These are phyloP conservation scores for Hydrolagus colliei DNA, from an alignment of 2,797 vertebrate genomes.

Conservation along the genomic window DNA sequence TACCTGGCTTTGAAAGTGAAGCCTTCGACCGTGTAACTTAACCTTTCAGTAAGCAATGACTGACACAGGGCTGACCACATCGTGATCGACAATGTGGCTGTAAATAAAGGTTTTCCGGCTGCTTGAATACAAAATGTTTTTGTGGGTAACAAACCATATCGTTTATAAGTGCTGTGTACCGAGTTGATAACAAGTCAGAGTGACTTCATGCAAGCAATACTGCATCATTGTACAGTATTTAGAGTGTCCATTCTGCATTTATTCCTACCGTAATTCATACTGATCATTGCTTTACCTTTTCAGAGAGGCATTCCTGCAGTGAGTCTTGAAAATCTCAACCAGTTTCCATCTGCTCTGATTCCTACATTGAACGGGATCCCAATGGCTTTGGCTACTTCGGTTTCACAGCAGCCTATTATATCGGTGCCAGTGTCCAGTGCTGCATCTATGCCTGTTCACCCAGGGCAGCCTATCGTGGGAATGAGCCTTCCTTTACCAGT, in stretches of 20 bases:
- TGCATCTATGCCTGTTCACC: constrained; percentile 62
- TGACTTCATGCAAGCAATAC: background rate
- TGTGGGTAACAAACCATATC: background rate
- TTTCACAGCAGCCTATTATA: constrained; percentile 73
- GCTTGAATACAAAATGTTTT: background rate
- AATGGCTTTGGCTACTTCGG: constrained; percentile 65
- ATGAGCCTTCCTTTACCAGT: constrained; percentile 54
- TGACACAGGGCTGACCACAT: background rate
- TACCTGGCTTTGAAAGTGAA: background rate
- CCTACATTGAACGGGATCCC: constrained; percentile 78
- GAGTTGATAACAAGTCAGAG: background rate
- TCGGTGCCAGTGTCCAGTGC: constrained; percentile 45
- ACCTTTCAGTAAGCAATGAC: background rate
- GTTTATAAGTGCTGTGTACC: background rate
- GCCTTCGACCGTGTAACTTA: background rate
- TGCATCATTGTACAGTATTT: background rate
- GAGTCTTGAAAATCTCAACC: constrained; percentile 81
- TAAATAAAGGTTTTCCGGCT: background rate
- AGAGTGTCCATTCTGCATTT: background rate
- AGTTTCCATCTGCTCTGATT: constrained; percentile 83
- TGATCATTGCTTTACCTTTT: constrained; percentile 27
- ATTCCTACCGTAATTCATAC: background rate
- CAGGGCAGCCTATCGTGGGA: constrained; percentile 63
- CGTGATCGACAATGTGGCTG: background rate
- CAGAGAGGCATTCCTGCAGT: constrained; percentile 85